Percentiles rank a stretch among this genome's conserved stretches.
Evolutionary conservation across 1,140 invertebrate genomes (phyloP).

Genomic region (Neuroterus valhalla): DNA sequence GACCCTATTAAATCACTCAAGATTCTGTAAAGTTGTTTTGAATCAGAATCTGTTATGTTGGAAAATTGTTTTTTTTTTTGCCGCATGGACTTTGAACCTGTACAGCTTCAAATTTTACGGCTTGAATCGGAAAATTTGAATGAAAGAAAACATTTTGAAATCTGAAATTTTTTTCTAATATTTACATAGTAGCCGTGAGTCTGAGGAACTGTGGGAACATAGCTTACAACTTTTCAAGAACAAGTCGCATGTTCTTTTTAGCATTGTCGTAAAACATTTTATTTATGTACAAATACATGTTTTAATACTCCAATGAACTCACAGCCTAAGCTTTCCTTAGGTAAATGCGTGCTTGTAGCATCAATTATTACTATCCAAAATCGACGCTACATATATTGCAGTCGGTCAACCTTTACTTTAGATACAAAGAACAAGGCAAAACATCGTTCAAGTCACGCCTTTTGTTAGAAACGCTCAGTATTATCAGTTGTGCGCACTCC

Average conservation of each 20-base stretch:
- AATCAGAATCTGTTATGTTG: too few relatives aligned
- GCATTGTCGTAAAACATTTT: conserved; percentile 62
- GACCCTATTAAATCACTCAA: too few relatives aligned
- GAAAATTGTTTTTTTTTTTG: too few relatives aligned
- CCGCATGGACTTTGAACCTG: too few relatives aligned
- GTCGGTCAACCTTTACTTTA: neutral
- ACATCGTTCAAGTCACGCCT: neutral
- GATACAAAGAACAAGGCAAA: conserved; percentile 11
- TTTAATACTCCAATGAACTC: conserved; percentile 72
- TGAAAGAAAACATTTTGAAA: neutral
- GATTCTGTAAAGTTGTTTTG: too few relatives aligned
- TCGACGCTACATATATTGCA: conserved; percentile 6
- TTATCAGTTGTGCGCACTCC: too few relatives aligned
- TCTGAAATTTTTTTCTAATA: too few relatives aligned
- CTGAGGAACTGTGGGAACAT: too few relatives aligned
- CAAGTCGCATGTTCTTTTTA: neutral
- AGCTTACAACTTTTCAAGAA: too few relatives aligned
- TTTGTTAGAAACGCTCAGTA: too few relatives aligned
- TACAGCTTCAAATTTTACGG: too few relatives aligned
- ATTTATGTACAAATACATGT: conserved; percentile 74
- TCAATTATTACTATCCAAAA: neutral
- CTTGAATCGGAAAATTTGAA: conserved; percentile 6
- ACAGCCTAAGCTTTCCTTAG: conserved; percentile 74
- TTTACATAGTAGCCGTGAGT: too few relatives aligned
- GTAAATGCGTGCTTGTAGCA: conserved; percentile 65